Base-by-base conservation (phyloP, 2,113 vertebrate genomes). In the Xiphias gladius region DNA sequence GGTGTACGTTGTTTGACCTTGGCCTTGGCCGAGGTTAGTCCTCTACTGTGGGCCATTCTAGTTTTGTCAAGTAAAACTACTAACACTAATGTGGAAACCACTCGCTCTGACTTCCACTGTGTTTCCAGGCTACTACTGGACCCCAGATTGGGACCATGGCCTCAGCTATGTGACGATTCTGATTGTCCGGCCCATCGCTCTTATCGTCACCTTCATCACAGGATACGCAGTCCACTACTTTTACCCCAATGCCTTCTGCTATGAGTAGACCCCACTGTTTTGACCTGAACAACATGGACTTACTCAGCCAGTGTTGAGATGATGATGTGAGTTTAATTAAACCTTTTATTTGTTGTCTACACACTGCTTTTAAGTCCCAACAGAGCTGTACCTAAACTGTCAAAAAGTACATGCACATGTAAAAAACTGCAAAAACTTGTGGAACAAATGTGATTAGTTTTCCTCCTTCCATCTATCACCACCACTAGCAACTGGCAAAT, bases 171-270 rank as follows among this genome's bases (percentile, higher is more conserved):
- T 61, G 11, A 3, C 17, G 1, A 50, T 95, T 58, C 19, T 93
- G 30, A 63, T 93, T n/a, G 62, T 85, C 63, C 94, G 96, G 37
- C 86, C 80, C 0, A 2, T 95, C 0, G 79, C 86, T 50, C 50
- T 95, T 2, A 0, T 93, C 55, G 1, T 94, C 35, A 87, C 89
- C 22, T 48, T 75, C 70, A 35, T 67, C 55, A 66, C 75, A 16
- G 92, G 92, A 5, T 84, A 91, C 24, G 10, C 69, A 12, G 65
- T 94, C 8, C 87, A 74, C 63, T 41, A 37, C 24, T 0, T 17
- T 19, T 96, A 93, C 85, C 93, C 95, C 3, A 48, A 94, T 22
- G 24, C 69, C 0, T 96, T 95, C 90, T 94, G 88, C 50, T 92
- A 96, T 41, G 88, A 92, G 20, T 95, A 92, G 85, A 41, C 13